These are phyloP conservation scores for Acanthis flammea DNA, from an alignment of 2,797 vertebrate species.

Conservation along the genomic window DNA sequence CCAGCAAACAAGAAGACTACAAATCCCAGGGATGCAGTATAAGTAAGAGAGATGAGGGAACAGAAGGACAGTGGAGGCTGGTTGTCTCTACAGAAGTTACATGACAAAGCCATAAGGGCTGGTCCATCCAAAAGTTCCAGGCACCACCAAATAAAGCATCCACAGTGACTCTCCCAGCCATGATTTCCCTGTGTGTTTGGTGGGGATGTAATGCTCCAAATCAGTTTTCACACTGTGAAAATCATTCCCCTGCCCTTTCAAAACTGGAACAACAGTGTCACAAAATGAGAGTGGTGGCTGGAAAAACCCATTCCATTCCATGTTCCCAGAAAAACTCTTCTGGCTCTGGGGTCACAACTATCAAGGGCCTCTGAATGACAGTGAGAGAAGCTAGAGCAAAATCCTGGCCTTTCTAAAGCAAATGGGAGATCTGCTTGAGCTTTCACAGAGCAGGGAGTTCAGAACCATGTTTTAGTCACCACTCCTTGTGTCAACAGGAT, in stretches of 20 bases:
- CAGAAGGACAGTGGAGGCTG: not conserved
- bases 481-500: constrained; percentile 64
- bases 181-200: not conserved
- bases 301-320: not conserved
- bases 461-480: not conserved
- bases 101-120: not conserved
- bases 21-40: not conserved
- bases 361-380: not conserved
- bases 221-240: not conserved
- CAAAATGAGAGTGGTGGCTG: not conserved
- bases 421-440: not conserved
- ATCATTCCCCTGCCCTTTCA: not conserved
- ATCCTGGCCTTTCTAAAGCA: not conserved
- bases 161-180: not conserved
- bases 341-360: not conserved
- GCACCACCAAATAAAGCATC: not conserved
- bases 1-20: not conserved
- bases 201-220: not conserved
- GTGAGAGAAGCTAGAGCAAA: not conserved
- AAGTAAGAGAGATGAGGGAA: not conserved
- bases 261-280: not conserved
- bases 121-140: not conserved
- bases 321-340: not conserved
- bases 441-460: not conserved
- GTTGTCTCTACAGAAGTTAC: not conserved